Percentiles rank a stretch among this genome's conserved stretches.
Evolutionary conservation across 2,797 vertebrate genomes (phyloP).

Genomic region (Malacoraja senta): DNA sequence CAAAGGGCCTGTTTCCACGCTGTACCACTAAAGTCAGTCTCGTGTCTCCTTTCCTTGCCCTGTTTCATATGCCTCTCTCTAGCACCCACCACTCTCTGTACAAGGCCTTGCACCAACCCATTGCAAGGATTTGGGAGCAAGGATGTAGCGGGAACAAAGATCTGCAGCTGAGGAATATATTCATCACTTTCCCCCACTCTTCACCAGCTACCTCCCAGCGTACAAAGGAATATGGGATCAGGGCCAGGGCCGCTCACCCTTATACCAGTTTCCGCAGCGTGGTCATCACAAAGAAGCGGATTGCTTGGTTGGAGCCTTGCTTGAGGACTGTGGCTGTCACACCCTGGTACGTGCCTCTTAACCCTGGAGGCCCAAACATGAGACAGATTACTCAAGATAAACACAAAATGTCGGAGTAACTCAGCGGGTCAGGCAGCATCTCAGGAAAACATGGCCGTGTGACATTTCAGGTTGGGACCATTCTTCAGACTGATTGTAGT

Average conservation of each 20-base stretch:
- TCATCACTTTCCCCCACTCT: background rate
- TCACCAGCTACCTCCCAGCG: too few species aligned
- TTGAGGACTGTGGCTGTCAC: constrained; percentile 68
- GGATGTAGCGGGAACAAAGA: background rate
- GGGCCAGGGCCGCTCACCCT: constrained; percentile 51
- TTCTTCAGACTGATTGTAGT: too few species aligned
- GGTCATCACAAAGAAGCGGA: constrained; percentile 75
- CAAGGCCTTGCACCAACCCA: too few species aligned
- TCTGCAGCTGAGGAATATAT: background rate
- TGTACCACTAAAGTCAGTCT: too few species aligned
- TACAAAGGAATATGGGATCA: background rate
- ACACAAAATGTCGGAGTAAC: too few species aligned
- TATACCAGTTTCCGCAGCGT: constrained; percentile 72
- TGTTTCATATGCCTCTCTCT: too few species aligned
- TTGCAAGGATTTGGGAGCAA: background rate
- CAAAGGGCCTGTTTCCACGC: too few species aligned
- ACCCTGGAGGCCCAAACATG: constrained; percentile 50
- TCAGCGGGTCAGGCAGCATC: background rate
- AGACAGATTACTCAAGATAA: background rate
- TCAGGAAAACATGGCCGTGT: background rate
- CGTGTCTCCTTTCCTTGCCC: too few species aligned
- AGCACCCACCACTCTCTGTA: too few species aligned
- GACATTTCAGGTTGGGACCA: too few species aligned
- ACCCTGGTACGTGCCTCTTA: constrained; percentile 71
- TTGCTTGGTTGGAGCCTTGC: constrained; percentile 73